Base-by-base conservation (phyloP, 2,113 vertebrate species). In the Peromyscus leucopus region DNA sequence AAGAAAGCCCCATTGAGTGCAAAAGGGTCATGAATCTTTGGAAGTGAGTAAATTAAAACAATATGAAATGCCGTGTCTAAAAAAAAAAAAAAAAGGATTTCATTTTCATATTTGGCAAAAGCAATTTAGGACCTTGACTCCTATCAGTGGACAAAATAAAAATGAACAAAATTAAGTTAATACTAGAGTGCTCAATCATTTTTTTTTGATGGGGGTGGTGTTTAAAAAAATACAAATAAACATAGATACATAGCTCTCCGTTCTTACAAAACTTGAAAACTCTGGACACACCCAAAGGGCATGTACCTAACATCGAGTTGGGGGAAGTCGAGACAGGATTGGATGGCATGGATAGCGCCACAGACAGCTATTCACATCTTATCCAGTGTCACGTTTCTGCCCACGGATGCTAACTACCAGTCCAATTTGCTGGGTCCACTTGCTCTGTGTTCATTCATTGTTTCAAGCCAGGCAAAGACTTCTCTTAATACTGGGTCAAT, bases 401-500 rank as follows among this genome's bases (percentile, higher is more conserved):
- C 97, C 95, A 95, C 89, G 61, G 83, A 97, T 98, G 97, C 98
- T 97, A 98, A 98, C 97, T 91, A 98, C 98, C 97, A 98, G 97
- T 95, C 98, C 98, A 98, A 98, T 98, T 98, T 99, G 98, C 98
- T 98, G 96, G 96, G 96, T 98, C 98, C 97, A 97, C 96, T 97
- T 94, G 92, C 96, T 74, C 97, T 98, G 95, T 98, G 97, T 98
- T 99, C 98, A 97, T 98, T 98, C 98, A 97, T 98, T 99, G 98
- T 98, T 98, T 99, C 98, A 98, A 98, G 97, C 98, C 97, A 96
- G 98, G 97, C 98, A 94, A 97, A 98, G 98, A 97, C 98, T 98
- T 99, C 98, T 97, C 98, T 98, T 99, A 99, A 99, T 98, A 99
- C 98, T 97, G 98, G 98, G 98, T 98, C 98, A 98, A 95, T 98